Percentiles rank a stretch among this genome's conserved stretches.
Evolutionary conservation across 2,797 vertebrate species (phyloP).

Genomic region (Morus bassanus): DNA sequence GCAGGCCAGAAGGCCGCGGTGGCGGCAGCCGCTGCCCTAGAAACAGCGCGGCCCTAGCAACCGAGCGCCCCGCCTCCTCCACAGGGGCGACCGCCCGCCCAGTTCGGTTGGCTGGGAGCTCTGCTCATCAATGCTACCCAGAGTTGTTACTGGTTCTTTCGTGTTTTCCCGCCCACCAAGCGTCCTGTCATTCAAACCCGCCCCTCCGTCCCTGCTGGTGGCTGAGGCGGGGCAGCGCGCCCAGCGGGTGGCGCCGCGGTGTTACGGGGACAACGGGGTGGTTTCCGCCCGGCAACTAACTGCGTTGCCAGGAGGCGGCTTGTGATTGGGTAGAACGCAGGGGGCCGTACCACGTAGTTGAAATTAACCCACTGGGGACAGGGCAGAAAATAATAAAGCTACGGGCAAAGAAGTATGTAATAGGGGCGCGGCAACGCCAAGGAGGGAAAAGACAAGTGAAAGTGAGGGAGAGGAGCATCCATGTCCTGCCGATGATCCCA

Average conservation of each 20-base stretch:
- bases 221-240: neutral
- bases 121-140: fast-evolving
- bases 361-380: neutral
- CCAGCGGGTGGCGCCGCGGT: fast-evolving
- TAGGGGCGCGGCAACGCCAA: neutral
- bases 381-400: neutral
- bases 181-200: fast-evolving
- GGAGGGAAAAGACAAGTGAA: neutral
- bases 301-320: fast-evolving
- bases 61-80: neutral
- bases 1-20: no score
- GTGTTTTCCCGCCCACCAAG: neutral
- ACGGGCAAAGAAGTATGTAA: no score
- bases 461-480: fast-evolving
- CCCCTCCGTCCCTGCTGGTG: fast-evolving
- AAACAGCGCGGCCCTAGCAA: slow-evolving; percentile 46
- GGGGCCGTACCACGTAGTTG: neutral
- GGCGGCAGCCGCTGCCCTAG: neutral
- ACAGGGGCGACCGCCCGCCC: fast-evolving
- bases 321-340: neutral
- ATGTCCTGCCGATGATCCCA: fast-evolving
- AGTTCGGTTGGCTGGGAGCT: neutral
- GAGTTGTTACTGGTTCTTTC: neutral
- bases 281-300: neutral
- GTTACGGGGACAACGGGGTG: fast-evolving